Evolutionary conservation across 2,888 invertebrate species (phyloP), one percentile per base, ranked within the genome.

Genomic region (Trissolcus brochymenae): DNA sequence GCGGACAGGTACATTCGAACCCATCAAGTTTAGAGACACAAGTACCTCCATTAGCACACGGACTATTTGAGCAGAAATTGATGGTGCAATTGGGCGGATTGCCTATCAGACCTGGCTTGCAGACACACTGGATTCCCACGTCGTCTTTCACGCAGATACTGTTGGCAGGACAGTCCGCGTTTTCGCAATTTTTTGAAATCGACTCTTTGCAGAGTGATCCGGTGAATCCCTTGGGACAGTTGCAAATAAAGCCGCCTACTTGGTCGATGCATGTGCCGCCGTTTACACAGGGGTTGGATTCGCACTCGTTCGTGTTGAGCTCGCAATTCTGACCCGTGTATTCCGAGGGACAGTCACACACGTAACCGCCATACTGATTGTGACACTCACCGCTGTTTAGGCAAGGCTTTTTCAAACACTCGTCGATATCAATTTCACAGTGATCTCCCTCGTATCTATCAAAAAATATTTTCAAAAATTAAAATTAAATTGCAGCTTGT

Each of bases 301-400:
- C 84, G 80, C 93, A 93, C 81, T 92, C 94, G 79, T 91, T 91
- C 7, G 91, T 84, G 82, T 90, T 90, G 84, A 91, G 90, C 84
- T 95, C 94, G 87, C 96, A 96, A 79, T 94, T 93, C 75, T 92
- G 92, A 25, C 96, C 96, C 66, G 93, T 94, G 90, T 93, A 96
- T n/a, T 95, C 95, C 11, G 92, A 91, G 65, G 91, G 91, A 88
- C 96, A 96, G 83, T 94, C 93, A 87, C 96, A 96, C 80, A 93
- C 90, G 85, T 93, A 96, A 60, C 93, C 91, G 13, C 96, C 96
- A 88, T 95, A 95, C 66, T 93, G 95, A 89, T 96, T 95, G 88
- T 93, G 95, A 90, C 96, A 96, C 53, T 92, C 91, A 25, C 95
- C 96, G 79, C 92, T 92, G 81, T 95, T 95, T 56, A 91, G 86